Base-by-base conservation (phyloP, 2,797 vertebrate genomes). In the Chelon auratus region DNA sequence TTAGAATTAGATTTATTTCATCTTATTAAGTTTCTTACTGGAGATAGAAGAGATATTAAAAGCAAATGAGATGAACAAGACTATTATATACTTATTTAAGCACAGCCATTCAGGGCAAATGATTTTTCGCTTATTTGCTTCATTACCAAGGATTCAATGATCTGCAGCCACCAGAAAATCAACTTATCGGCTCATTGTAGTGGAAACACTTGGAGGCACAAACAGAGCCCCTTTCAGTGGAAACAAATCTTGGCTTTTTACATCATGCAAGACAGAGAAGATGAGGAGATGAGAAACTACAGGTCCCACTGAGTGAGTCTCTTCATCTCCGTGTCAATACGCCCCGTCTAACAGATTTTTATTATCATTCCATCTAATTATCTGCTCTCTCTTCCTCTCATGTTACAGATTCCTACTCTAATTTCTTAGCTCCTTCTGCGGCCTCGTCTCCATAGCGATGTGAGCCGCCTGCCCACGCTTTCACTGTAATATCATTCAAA, bases 391-490 rank as follows among this genome's bases (percentile, higher is more conserved):
- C 14, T 70, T 17, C 30, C 17, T 69, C 62, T 75, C 56, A 55
- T 47, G 39, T 50, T 68, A 30, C 63, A 75, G 18, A 55, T 54
- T 70, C 18, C 56, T 50, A 3, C 52, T 77, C n/a, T 30, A 56
- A 61, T 71, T 67, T 59, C 61, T 66, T 59, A 52, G 70, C 57
- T 71, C 71, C 60, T 62, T 72, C 70, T 68, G 65, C 43, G 55
- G 24, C 73, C 47, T 62, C 63, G 68, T 87, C 65, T 56, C 75
- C 75, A 82, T 78, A 77, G 81, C 68, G 51, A 83, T 72, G 26
- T 43, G 53, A 75, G 52, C 63, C 13, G 57, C 74, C 51, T 59
- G 73, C 79, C 77, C 63, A 82, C 73, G 4, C 72, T 54, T 50
- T 68, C 40, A 45, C 80, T 43, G 11, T 42, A 43, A 43, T 58